A percentile compares a stretch with the other conserved stretches of the same genome.
Evolutionary conservation across 1,140 invertebrate species (phyloP).

Genomic region (Sesamia nonagrioides): DNA sequence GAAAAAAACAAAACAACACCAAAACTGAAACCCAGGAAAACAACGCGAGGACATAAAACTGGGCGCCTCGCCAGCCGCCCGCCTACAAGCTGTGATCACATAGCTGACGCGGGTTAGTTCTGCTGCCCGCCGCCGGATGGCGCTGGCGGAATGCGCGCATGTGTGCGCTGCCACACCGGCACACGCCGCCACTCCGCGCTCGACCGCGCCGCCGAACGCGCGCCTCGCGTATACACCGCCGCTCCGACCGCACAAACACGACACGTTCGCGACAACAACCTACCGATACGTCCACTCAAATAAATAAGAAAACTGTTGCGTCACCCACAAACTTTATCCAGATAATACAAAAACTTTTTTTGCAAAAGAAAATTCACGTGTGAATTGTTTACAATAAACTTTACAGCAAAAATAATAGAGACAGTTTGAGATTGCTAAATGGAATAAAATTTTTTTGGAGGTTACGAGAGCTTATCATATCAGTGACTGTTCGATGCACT

Average conservation of each 20-base stretch:
- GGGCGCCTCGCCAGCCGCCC: conserved; percentile 63
- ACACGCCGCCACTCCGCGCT: conserved; percentile 81
- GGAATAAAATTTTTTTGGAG: conserved; percentile 67
- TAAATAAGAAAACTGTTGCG: conserved; percentile 64
- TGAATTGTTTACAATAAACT: conserved; percentile 49
- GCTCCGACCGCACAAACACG: conserved; percentile 58
- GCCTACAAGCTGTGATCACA: conserved; percentile 56
- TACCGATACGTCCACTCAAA: conserved; percentile 47
- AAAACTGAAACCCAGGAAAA: conserved; percentile 28
- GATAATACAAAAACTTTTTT: conserved; percentile 29
- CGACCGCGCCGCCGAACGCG: conserved; percentile 82
- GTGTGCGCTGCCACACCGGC: conserved; percentile 78
- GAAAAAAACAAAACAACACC: too few species aligned
- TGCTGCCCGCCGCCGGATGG: conserved; percentile 80
- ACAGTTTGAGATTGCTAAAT: conserved; percentile 56
- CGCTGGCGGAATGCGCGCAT: conserved; percentile 67
- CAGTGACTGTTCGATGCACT: conserved; percentile 64
- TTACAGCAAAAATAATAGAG: conserved; percentile 42
- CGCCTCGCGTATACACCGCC: conserved; percentile 67
- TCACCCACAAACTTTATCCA: conserved; percentile 49
- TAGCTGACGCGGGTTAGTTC: conserved; percentile 56
- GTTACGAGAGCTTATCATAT: conserved; percentile 66
- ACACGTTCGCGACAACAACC: conserved; percentile 64
- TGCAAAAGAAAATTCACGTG: conserved; percentile 29
- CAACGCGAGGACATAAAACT: conserved; percentile 45